phyloP scores from a whole-genome alignment of 2,888 invertebrate species.

The Cataglyphis altisquamis region DNA sequence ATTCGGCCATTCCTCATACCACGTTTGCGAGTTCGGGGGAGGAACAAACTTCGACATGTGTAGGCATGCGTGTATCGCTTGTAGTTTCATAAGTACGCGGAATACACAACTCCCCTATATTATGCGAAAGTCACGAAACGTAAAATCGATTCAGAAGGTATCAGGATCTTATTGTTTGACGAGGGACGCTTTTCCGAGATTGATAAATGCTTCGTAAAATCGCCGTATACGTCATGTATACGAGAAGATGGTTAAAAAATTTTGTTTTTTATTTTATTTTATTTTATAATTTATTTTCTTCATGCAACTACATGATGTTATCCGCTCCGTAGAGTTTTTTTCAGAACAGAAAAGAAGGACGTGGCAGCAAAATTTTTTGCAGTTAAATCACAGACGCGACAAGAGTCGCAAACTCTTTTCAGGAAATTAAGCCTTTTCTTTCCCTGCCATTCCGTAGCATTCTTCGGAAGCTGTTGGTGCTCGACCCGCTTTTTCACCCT shows the following conservation, averaged over 20 bases:
- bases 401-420: background rate
- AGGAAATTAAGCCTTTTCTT: constrained; percentile 27
- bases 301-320: background rate
- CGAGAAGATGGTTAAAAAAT: background rate
- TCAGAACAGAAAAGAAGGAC: background rate
- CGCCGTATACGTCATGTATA: background rate
- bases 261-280: no score
- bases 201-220: constrained; percentile 25
- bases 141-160: constrained; percentile 70
- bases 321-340: background rate
- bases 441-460: background rate
- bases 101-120: constrained; percentile 51
- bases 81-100: constrained; percentile 71
- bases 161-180: constrained; percentile 65
- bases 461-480: constrained; percentile 49
- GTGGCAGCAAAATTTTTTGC: background rate
- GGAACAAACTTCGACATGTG: constrained; percentile 73
- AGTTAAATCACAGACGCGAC: background rate
- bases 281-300: background rate
- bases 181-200: constrained; percentile 37
- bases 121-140: constrained; percentile 67
- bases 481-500: constrained; percentile 72
- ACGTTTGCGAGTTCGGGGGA: constrained; percentile 60
- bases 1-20: constrained; percentile 80
- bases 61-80: constrained; percentile 65